Evolutionary conservation across 92 coral and sea anemone genomes (phyloP).

Genomic region (Nematostella vectensis): DNA sequence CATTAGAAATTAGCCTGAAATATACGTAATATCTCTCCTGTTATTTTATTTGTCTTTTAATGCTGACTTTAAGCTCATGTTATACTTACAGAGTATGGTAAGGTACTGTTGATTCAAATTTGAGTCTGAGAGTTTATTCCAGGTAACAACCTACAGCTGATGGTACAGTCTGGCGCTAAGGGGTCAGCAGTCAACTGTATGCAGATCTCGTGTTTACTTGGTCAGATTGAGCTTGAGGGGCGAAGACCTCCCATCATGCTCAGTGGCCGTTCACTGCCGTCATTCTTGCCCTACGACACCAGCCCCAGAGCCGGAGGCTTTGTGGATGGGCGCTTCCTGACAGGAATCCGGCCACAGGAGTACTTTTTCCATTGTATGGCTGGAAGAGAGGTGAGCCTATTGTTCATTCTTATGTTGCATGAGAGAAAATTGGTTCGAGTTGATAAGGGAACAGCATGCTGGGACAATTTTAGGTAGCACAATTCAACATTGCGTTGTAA

Average conservation of each 20-base stretch:
- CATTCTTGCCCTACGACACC: conserved; percentile 89
- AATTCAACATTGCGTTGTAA: too few species aligned
- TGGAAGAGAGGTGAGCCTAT: conserved; percentile 90
- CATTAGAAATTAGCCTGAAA: too few species aligned
- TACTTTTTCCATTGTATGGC: conserved; percentile 99
- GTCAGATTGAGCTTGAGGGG: conserved; percentile 94
- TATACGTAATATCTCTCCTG: too few species aligned
- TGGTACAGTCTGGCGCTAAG: conserved; percentile 98
- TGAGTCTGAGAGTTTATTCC: too few species aligned
- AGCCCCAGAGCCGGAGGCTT: conserved; percentile 98
- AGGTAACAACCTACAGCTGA: conserved; percentile 86
- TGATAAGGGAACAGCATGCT: too few species aligned
- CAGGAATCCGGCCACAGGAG: conserved; percentile 97
- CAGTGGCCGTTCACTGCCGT: conserved; percentile 92
- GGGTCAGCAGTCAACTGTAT: conserved; percentile 92
- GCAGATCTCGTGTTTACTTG: conserved; percentile 91
- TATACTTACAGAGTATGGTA: too few species aligned
- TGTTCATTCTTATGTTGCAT: too few species aligned
- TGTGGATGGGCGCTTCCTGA: conserved; percentile 95
- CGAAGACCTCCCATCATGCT: conserved; percentile 97
- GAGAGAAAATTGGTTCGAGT: too few species aligned
- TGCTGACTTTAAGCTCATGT: too few species aligned
- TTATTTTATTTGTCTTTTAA: too few species aligned
- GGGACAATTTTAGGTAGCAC: not conserved
- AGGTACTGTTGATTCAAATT: too few species aligned